These are phyloP conservation scores for Enoplosus armatus DNA, from an alignment of 2,797 vertebrate genomes.

Conservation along the genomic window DNA sequence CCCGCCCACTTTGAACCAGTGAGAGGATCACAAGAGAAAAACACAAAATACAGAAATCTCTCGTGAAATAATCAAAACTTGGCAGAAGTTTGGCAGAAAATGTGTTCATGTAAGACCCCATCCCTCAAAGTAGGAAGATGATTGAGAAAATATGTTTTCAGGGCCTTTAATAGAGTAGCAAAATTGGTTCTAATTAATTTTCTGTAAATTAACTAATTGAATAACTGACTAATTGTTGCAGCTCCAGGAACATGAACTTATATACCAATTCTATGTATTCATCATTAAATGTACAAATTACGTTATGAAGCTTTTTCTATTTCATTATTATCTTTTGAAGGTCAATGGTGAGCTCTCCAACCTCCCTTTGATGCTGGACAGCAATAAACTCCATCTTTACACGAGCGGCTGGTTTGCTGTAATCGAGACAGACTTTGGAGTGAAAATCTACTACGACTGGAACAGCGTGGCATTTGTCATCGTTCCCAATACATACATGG, in stretches of 20 bases:
- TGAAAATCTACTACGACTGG: constrained; percentile 86
- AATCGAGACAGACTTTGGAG: constrained; percentile 78
- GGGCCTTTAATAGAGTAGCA: not conserved
- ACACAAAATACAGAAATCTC: not conserved
- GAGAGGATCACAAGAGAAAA: not conserved
- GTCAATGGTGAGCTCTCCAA: constrained; percentile 75
- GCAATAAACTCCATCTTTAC: constrained; percentile 70
- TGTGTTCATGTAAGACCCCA: not conserved
- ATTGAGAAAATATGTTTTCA: not conserved
- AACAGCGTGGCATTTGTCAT: constrained; percentile 71
- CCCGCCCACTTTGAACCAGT: too few relatives aligned
- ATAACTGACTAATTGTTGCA: not conserved
- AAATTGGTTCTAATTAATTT: not conserved
- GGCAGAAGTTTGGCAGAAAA: not conserved
- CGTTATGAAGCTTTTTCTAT: not conserved
- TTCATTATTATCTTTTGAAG: constrained; percentile 63
- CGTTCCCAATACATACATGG: constrained; percentile 72
- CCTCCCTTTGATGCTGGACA: constrained; percentile 77
- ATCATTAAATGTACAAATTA: constrained; percentile 40
- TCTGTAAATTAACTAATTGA: not conserved
- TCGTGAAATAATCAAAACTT: not conserved
- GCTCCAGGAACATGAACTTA: not conserved
- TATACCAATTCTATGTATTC: not conserved
- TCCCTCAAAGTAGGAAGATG: too few relatives aligned
- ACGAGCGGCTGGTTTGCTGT: constrained; percentile 70